Base-by-base conservation (phyloP, 2,888 invertebrate genomes). In the Danaus chrysippus region DNA sequence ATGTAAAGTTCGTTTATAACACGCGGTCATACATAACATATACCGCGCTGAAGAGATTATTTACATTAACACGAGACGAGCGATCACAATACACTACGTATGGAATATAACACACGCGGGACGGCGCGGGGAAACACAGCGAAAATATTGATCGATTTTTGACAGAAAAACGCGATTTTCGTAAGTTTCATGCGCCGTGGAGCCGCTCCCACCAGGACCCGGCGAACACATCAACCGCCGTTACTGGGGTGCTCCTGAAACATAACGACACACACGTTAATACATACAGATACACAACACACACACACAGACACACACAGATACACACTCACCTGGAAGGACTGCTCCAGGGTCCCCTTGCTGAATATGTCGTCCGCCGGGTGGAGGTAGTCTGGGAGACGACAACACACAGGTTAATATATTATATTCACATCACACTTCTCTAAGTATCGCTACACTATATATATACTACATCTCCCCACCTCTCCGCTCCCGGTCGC, bases 191-290 rank as follows among this genome's bases (percentile, higher is more conserved):
- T 34, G 52, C 42, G n/a, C n/a, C 54, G 60, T 19, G 6, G 11
- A 23, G 1, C n/a, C 13, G 11, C 41, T 12, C 15, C 42, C 46
- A 34, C 15, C 54, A 19, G 15, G 62, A 60, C 42, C 57, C 58
- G 62, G 64, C 19, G 42, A 61, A 34, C 60, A 65, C 69, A 78
- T 89, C 89, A 89, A 71, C 89, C 89, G 59, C 89, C 89, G 66
- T 87, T 88, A 71, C 87, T 88, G 19, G 88, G 86, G 73, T 86
- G 87, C 64, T 90, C 89, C 89, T 90, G 75, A 0, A 58, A 70
- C 55, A 64, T 60, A 58, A 54, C 23, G 19, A 61, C 8, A 42
- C 54, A 41, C 44, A 42, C 34, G 13, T 19, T 17, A 15, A 17
- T 15, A 58, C 41, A 49, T 23, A n/a, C 10, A 9, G 1, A 46